Base-by-base conservation (phyloP, 2,113 vertebrate species). In the Upupa epops region DNA sequence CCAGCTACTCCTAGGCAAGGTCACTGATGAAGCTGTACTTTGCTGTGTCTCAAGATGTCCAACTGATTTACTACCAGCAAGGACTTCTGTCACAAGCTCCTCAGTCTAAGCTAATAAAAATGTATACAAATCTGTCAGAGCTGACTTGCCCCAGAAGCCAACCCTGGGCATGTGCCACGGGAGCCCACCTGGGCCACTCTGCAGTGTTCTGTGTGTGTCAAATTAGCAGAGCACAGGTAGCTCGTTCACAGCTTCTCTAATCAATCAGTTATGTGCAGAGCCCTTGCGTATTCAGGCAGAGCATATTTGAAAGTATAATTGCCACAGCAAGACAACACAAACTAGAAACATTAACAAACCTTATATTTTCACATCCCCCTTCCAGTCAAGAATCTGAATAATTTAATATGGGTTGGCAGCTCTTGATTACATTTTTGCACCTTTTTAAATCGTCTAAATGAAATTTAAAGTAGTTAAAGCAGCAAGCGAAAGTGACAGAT, bases 271-370 rank as follows among this genome's bases (percentile, higher is more conserved):
- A 64, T 77, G 84, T 78, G 54, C 81, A 70, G 2, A 45, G 74
- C 49, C 72, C 91, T 72, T 40, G 58, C 18, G 3, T 73, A 94
- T 52, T 71, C 88, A 89, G 83, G 72, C 93, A 82, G 56, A 25
- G 12, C 56, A 0, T 5, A 92, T 94, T 96, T 96, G 94, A 92
- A 96, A 96, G 89, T 95, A 66, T 93, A 96, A 96, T 95, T 94
- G 82, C 84, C 82, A 54, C 91, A 93, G 94, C 65, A 90, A 96
- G 87, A 93, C 83, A 95, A 96, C 92, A 92, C 89, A 89, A 94
- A 93, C 89, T 29, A 58, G 91, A 80, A 91, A 85, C 87, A 69
- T 83, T 71, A 91, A 70, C 78, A 89, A 85, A 91, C 36, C 74
- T 70, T 52, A 49, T 83, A 86, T 82, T 79, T 81, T 48, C 83